phyloP scores from a whole-genome alignment of 2,797 vertebrate species.

The Ficedula albicollis region DNA sequence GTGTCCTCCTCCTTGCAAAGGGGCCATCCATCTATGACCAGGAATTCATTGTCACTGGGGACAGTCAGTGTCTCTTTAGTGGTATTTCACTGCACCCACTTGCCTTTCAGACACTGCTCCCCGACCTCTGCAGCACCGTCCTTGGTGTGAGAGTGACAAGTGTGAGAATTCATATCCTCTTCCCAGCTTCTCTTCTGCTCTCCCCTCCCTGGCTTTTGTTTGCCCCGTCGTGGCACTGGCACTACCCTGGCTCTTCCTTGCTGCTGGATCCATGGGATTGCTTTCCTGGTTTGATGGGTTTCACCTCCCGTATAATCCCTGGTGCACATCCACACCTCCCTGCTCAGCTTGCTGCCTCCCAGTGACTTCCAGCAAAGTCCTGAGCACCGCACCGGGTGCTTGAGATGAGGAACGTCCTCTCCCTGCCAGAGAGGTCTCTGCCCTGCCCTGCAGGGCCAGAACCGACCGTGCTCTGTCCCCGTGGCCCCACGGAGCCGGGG shows the following conservation, averaged over 20 bases:
- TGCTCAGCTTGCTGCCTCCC: neutral
- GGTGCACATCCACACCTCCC: neutral
- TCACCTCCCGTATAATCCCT: neutral
- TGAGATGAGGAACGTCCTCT: neutral
- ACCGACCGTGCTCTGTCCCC: neutral
- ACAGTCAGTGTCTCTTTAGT: neutral
- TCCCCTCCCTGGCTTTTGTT: neutral
- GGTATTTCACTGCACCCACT: neutral
- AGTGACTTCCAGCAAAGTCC: neutral
- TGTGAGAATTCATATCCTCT: neutral
- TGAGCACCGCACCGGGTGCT: neutral
- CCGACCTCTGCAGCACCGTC: neutral
- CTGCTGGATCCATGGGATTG: neutral
- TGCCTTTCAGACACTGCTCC: neutral
- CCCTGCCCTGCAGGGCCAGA: neutral
- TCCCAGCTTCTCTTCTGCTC: neutral
- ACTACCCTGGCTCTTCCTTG: neutral
- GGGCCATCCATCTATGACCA: neutral
- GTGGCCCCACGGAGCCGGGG: neutral
- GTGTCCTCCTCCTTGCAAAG: neutral
- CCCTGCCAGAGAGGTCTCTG: neutral
- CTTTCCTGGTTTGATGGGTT: neutral
- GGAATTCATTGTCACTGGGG: neutral
- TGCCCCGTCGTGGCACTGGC: neutral
- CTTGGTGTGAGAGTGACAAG: neutral